Evolutionary conservation across 1,140 invertebrate species (phyloP).

Genomic region (Pristionchus pacificus): DNA sequence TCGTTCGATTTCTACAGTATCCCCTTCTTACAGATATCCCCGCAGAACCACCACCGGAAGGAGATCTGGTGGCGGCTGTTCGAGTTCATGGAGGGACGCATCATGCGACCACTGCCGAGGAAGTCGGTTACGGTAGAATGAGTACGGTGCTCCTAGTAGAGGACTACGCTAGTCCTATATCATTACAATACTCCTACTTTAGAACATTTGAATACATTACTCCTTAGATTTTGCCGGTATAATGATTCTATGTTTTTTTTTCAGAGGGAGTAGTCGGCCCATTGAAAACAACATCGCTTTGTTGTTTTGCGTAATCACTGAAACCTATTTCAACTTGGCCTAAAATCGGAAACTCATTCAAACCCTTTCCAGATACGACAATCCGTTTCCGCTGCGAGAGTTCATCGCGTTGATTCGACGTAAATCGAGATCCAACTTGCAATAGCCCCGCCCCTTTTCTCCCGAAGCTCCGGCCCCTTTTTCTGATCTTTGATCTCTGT

Average conservation of each 20-base stretch:
- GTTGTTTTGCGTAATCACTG: too few relatives aligned
- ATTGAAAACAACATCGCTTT: background rate
- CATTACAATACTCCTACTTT: too few relatives aligned
- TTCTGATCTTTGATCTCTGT: too few relatives aligned
- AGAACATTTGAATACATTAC: too few relatives aligned
- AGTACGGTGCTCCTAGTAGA: too few relatives aligned
- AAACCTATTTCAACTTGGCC: too few relatives aligned
- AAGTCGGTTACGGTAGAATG: too few relatives aligned
- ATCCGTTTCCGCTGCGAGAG: background rate
- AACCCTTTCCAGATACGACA: background rate
- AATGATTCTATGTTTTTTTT: too few relatives aligned
- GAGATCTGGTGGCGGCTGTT: constrained; percentile 30
- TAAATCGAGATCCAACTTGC: background rate
- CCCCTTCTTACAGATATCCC: constrained; percentile 23
- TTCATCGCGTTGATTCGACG: background rate
- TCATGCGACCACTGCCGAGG: background rate
- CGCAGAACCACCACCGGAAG: constrained; percentile 32
- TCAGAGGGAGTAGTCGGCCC: background rate
- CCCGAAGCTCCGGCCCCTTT: too few relatives aligned
- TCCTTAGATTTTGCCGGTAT: too few relatives aligned
- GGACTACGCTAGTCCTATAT: too few relatives aligned
- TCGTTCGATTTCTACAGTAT: background rate
- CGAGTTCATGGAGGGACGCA: constrained; percentile 18
- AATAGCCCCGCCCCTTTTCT: too few relatives aligned
- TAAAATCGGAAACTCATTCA: background rate